Percentiles rank a stretch among this genome's conserved stretches.
Conservation (phyloP, 2,113 vertebrate species). For the Melanerpes aurifrons region DNA sequence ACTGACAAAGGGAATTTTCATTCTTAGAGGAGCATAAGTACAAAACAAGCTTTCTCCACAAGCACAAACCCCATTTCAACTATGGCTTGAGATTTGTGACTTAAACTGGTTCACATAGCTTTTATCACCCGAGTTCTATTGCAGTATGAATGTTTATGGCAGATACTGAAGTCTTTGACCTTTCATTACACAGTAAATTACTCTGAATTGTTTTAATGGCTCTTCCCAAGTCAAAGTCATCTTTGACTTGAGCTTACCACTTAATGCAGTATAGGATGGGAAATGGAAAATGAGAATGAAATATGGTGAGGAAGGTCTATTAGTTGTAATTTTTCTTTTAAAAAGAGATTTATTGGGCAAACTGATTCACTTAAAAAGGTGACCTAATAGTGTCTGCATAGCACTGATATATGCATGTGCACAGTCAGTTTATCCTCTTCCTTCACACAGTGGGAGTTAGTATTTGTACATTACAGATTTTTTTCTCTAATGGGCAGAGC, state of each 20-base stretch:
- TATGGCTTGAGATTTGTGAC: background rate
- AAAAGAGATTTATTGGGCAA: background rate
- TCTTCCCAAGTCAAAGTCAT: background rate
- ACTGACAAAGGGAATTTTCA: background rate
- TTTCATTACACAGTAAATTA: conserved; percentile 13
- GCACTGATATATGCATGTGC: background rate
- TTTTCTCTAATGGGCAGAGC: background rate
- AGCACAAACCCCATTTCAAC: background rate
- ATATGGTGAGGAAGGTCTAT: background rate
- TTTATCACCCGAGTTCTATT: background rate
- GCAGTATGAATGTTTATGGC: conserved; percentile 17
- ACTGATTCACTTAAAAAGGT: background rate
- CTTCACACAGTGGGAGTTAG: background rate
- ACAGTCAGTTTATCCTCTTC: background rate
- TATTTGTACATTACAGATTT: background rate
- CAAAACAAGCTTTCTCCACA: background rate
- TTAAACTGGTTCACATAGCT: background rate
- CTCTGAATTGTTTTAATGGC: conserved; percentile 3
- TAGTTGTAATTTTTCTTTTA: background rate
- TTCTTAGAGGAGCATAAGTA: background rate
- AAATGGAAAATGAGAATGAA: background rate
- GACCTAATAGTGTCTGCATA: background rate
- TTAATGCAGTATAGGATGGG: background rate
- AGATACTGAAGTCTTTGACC: conserved; percentile 22
- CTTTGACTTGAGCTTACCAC: background rate